Evolutionary conservation across 2,797 vertebrate species (phyloP).

Genomic region (Hylomyscus alleni): DNA sequence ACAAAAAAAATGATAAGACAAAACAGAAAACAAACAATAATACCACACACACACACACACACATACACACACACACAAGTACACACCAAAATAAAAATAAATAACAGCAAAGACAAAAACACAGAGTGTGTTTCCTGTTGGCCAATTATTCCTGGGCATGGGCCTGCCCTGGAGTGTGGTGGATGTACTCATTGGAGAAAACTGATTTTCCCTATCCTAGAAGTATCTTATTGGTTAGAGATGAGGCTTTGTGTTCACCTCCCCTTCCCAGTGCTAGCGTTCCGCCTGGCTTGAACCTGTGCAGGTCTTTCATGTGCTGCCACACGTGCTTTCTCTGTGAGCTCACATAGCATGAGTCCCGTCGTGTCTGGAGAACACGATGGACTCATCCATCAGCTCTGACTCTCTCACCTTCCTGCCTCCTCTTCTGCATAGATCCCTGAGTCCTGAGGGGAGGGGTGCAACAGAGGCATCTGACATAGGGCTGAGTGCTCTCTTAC

Average conservation of each 20-base stretch:
- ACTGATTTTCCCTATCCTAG: background rate
- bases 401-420: too few species aligned
- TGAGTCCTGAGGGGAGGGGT: background rate
- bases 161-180: background rate
- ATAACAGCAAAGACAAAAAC: background rate
- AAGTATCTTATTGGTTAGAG: background rate
- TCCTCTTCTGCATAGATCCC: background rate
- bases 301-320: background rate
- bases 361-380: background rate
- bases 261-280: background rate
- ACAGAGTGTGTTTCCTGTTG: background rate
- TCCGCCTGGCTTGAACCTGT: background rate
- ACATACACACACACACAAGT: background rate
- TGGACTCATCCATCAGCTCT: background rate
- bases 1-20: background rate
- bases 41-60: background rate
- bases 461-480: background rate
- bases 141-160: background rate
- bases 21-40: background rate
- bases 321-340: background rate
- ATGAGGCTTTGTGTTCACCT: background rate
- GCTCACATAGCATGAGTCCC: background rate
- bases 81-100: background rate
- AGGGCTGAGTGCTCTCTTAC: background rate
- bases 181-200: too few species aligned